Evolutionary conservation across 2,888 invertebrate genomes (phyloP), one percentile per base, ranked within the genome.

Genomic region (Tenthredo amoena): DNA sequence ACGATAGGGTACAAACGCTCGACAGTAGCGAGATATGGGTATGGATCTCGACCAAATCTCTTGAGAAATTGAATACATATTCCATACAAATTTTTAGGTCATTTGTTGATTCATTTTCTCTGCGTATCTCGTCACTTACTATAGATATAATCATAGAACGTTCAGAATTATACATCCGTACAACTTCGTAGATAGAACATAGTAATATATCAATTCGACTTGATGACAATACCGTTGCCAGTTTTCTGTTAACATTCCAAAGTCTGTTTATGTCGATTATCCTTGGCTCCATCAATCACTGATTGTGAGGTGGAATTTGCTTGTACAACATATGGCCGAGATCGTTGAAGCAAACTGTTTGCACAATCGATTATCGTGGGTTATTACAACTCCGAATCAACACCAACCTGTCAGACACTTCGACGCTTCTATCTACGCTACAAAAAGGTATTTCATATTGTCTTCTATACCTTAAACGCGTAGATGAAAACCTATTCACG

Each of bases 261-360:
- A 65, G 6, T 31, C 65, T 15, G 5, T n/a, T 26, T 58, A 15
- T 3, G 31, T 65, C 65, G 15, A 65, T 65, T 65, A 31, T 12
- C 1, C 31, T 31, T 31, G n/a, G 15, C 21, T 68, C 18, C 34
- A 34, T 68, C 68, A 34, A 68, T 34, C 34, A 26, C 68, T 68
- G 31, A 4, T 68, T 26, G n/a, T 40, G 18, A 40, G 43, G 1
- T 74, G 74, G 43, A 40, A 43, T 74, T 43, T n/a, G 10, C 74
- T 15, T 26, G 12, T n/a, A 43, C 12, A 43, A 74, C 21, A 43
- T 26, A 26, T 74, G 43, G 43, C 74, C 7, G 18, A 21, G 40
- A 74, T 74, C 43, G 5, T n/a, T 15, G 74, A 21, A 74, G 74
- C 74, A 21, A 74, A 74, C 12, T 21, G 26, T 74, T 74, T 74